Evolutionary conservation across 2,113 vertebrate genomes (phyloP).

Genomic region (Atherinomorus stipes): DNA sequence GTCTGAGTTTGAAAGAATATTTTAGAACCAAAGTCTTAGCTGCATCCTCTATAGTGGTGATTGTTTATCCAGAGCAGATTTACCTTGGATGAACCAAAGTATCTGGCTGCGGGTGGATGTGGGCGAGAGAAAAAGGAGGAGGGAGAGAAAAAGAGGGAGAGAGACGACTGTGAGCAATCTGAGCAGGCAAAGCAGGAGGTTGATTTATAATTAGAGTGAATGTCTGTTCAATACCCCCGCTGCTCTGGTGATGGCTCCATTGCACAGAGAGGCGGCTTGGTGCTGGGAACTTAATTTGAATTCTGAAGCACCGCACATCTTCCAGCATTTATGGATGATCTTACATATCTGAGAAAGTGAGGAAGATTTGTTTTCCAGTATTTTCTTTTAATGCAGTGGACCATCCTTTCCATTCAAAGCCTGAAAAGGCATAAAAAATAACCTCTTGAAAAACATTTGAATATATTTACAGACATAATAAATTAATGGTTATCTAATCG

Average conservation of each 20-base stretch:
- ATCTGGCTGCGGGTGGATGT: conserved; percentile 71
- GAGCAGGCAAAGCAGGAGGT: conserved; percentile 68
- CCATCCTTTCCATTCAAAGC: conserved; percentile 6
- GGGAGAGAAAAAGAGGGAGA: conserved; percentile 11
- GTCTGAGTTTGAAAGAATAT: conserved; percentile 25
- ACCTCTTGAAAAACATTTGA: too few species aligned
- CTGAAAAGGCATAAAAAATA: neutral
- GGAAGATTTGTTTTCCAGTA: conserved; percentile 1
- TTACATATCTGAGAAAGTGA: conserved; percentile 36
- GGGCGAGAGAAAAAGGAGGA: conserved; percentile 50
- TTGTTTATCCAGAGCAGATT: conserved; percentile 68
- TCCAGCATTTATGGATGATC: conserved; percentile 42
- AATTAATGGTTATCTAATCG: too few species aligned
- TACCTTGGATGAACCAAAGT: conserved; percentile 76
- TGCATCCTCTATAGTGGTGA: conserved; percentile 47
- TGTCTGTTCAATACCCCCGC: conserved; percentile 68
- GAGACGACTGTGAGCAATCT: conserved; percentile 51
- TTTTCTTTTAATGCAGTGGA: neutral
- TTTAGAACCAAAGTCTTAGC: conserved; percentile 40
- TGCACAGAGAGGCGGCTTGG: conserved; percentile 62
- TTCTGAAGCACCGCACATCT: conserved; percentile 60
- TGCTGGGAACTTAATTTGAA: conserved; percentile 69
- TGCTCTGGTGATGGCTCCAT: conserved; percentile 72
- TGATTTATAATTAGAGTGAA: conserved; percentile 78
- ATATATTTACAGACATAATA: too few species aligned